These are phyloP conservation scores for Dichetophora obliterata DNA, from an alignment of 2,888 invertebrate species.

Conservation along the genomic window DNA sequence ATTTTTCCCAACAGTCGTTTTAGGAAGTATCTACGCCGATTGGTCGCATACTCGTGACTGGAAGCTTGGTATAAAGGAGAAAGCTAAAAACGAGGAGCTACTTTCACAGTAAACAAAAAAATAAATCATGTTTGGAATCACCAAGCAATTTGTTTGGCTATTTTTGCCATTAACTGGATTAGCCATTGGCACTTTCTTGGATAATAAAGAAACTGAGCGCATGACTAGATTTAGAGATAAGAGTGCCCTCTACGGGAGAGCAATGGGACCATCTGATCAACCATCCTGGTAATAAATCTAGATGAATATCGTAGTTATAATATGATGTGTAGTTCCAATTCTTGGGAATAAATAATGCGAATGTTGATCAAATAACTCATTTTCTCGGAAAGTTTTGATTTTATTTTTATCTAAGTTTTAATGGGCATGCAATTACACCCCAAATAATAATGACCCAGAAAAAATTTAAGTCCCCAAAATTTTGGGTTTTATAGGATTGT, in stretches of 20 bases:
- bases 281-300: conserved; percentile 76
- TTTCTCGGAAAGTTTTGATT: no score
- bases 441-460: no score
- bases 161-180: conserved; percentile 74
- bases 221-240: conserved; percentile 83
- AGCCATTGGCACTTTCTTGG: conserved; percentile 76
- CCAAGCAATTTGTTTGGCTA: conserved; percentile 71
- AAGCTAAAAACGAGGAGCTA: conserved; percentile 51
- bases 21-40: conserved; percentile 77
- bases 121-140: conserved; percentile 73
- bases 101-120: conserved; percentile 45
- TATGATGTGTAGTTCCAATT: no score
- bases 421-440: no score
- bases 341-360: no score
- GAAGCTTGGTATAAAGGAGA: conserved; percentile 72
- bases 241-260: conserved; percentile 81
- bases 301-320: no score
- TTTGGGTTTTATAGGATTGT: no score
- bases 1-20: conserved; percentile 74
- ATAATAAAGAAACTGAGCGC: conserved; percentile 79
- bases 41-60: conserved; percentile 80
- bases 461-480: no score
- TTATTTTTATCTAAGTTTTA: no score
- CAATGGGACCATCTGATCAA: conserved; percentile 75
- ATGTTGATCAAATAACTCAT: no score